Conservation (phyloP, 2,113 vertebrate genomes). For the Glareola pratincola region DNA sequence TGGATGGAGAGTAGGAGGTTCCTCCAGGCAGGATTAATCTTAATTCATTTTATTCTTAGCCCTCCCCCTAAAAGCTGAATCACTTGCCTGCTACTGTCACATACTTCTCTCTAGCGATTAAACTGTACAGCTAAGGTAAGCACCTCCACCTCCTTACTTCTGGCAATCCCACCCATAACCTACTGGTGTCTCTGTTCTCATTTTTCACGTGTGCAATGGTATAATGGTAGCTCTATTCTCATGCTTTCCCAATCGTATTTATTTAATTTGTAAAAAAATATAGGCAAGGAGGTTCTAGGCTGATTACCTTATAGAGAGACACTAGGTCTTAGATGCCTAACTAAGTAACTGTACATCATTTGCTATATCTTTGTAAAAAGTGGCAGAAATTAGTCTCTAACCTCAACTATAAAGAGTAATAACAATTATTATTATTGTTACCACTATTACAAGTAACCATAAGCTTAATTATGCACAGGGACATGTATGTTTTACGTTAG, state of each 20-base stretch:
- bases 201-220: not conserved
- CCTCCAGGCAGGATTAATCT: not conserved
- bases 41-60: not conserved
- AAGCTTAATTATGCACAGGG: not conserved
- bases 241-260: accelerated
- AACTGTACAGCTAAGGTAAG: not conserved
- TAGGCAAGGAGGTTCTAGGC: not conserved
- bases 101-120: not conserved
- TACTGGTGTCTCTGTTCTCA: constrained; percentile 1
- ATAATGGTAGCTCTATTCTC: not conserved
- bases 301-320: not conserved
- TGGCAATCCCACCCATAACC: not conserved
- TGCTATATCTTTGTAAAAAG: not conserved
- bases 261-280: not conserved
- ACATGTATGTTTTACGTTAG: not conserved
- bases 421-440: not conserved
- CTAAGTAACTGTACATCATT: not conserved
- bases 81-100: not conserved
- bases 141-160: not conserved
- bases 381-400: not conserved
- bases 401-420: not conserved
- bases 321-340: not conserved
- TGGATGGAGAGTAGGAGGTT: not conserved
- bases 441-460: not conserved
- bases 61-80: not conserved